Base-by-base conservation (phyloP, 2,888 invertebrate genomes). In the Netelia fuscicornis region DNA sequence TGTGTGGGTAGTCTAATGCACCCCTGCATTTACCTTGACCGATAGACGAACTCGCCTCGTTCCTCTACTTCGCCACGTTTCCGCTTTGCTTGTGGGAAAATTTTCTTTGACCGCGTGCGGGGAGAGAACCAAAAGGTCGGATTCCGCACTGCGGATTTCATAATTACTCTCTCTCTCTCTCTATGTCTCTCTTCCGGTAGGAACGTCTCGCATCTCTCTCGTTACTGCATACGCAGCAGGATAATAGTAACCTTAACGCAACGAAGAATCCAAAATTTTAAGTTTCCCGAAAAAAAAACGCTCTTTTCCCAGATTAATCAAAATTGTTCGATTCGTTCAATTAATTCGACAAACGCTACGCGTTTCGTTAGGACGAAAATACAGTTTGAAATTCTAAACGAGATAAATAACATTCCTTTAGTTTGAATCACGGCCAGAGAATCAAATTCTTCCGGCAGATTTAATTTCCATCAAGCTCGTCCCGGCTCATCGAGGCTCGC, bases 11-110 rank as follows among this genome's bases (percentile, higher is more conserved):
- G 89, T 89, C 92, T 92, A 92, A 92, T 92, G 92, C 88, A 89
- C 90, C 86, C 60, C 90, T 88, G 90, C 91, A 91, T 92, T 93
- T 92, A 91, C 91, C 92, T 92, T 92, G 92, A 91, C 92, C 92
- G 89, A 92, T 92, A 90, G 91, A 90, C 86, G 90, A 87, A 87
- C 90, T 90, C 90, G 91, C 91, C 37, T 6, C 6, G 37, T 37
- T 37, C 5, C 6, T 6, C 37, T 37, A 6, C 37, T 6, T 37
- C 37, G 37, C 37, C 37, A 37, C 37, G 37, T 90, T 88, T 86
- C 80, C 79, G 84, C 87, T 87, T 37, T 84, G 87, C 87, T 88
- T 86, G 84, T 78, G 70, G 68, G 83, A 79, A 85, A 83, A 87
- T 87, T 87, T 81, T 87, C 85, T 86, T 84, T 85, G 86, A 86